Evolutionary conservation across 1,140 invertebrate genomes (phyloP).

Genomic region (Drosophila novamexicana): DNA sequence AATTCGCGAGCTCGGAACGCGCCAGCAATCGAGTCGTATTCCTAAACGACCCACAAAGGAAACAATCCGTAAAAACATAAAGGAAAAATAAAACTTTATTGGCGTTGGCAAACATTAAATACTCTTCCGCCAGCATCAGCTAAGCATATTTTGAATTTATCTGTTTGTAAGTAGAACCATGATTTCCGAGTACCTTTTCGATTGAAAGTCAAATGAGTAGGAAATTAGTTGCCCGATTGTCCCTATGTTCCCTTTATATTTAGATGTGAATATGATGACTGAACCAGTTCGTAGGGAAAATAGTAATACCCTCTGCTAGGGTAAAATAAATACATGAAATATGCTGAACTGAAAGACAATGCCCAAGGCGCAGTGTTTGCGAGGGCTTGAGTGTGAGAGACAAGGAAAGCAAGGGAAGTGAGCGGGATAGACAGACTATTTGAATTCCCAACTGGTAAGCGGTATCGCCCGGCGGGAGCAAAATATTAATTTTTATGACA

Average conservation of each 20-base stretch:
- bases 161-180: too few relatives aligned
- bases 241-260: too few relatives aligned
- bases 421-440: slow-evolving; percentile 2
- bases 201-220: too few relatives aligned
- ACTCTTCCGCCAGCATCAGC: not conserved
- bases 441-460: slow-evolving; percentile 32
- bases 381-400: not conserved
- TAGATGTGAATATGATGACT: too few relatives aligned
- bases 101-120: not conserved
- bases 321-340: not conserved
- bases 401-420: not conserved
- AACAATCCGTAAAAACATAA: not conserved
- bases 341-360: not conserved
- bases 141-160: too few relatives aligned
- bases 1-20: slow-evolving; percentile 15
- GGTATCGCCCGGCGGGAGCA: slow-evolving; percentile 26
- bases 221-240: too few relatives aligned
- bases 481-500: slow-evolving; percentile 50
- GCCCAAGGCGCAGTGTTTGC: not conserved
- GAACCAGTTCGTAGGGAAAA: too few relatives aligned
- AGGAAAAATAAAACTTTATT: not conserved
- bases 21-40: not conserved
- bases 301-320: not conserved
- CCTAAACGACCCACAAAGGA: not conserved
- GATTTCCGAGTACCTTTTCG: too few relatives aligned